Conservation (phyloP, 1,140 invertebrate species). For the Drosophila aff. region DNA sequence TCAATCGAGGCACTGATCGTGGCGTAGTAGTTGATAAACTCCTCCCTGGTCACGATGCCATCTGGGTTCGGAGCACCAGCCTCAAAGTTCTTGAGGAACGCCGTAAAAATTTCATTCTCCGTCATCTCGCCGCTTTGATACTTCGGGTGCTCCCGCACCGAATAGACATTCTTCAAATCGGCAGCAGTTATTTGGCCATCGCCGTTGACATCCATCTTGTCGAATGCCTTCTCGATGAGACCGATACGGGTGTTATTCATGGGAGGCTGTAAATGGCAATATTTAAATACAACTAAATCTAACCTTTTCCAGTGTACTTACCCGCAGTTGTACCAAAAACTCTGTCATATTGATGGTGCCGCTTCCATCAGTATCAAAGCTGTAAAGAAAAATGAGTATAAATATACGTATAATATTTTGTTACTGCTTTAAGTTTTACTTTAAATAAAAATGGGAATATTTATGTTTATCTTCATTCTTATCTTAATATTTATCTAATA, state of each 20-base stretch:
- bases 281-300: background rate
- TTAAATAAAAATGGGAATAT: too few relatives aligned
- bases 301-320: slow-evolving; percentile 85
- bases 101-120: slow-evolving; percentile 92
- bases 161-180: slow-evolving; percentile 88
- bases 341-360: slow-evolving; percentile 95
- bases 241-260: slow-evolving; percentile 91
- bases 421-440: too few relatives aligned
- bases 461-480: background rate
- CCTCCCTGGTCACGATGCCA: slow-evolving; percentile 94
- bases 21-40: slow-evolving; percentile 97
- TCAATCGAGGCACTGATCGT: slow-evolving; percentile 97
- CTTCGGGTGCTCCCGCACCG: slow-evolving; percentile 82
- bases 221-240: slow-evolving; percentile 93
- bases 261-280: slow-evolving; percentile 89
- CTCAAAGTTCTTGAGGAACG: slow-evolving; percentile 96
- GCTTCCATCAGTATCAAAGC: slow-evolving; percentile 93
- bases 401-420: background rate
- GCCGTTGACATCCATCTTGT: slow-evolving; percentile 93
- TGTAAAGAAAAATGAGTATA: slow-evolving; percentile 35
- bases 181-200: slow-evolving; percentile 94
- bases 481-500: background rate
- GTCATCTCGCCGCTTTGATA: slow-evolving; percentile 95
- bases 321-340: slow-evolving; percentile 93
- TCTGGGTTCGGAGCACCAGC: slow-evolving; percentile 89